Percentiles rank a stretch among this genome's conserved stretches.
Conservation (phyloP, 1,140 invertebrate species). For the Megalopta genalis region DNA sequence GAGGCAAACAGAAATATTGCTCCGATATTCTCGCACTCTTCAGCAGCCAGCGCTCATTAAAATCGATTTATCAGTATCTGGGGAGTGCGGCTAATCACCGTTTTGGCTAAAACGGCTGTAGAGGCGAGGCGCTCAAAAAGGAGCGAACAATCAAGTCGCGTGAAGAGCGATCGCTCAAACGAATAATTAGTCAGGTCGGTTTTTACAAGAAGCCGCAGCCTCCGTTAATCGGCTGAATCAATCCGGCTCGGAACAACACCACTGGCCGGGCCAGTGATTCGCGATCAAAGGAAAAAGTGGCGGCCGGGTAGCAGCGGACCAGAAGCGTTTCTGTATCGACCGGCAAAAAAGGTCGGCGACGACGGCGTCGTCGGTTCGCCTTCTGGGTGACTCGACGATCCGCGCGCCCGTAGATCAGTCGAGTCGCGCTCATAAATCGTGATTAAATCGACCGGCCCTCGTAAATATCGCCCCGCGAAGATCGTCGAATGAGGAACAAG, state of each 20-base stretch:
- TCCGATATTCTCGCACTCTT: too few relatives aligned
- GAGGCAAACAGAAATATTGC: too few relatives aligned
- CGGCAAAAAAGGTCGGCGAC: slow-evolving; percentile 36
- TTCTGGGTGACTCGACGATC: slow-evolving; percentile 48
- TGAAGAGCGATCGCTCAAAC: neutral
- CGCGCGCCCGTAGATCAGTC: slow-evolving; percentile 45
- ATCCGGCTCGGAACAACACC: neutral
- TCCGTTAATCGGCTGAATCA: slow-evolving; percentile 1
- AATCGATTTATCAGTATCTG: too few relatives aligned
- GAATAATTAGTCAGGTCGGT: neutral
- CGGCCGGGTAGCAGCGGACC: slow-evolving; percentile 1
- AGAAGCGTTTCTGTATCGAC: slow-evolving; percentile 20
- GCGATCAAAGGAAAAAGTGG: slow-evolving; percentile 50
- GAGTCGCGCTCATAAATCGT: slow-evolving; percentile 54
- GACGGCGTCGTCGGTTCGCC: slow-evolving; percentile 25
- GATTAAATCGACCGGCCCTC: slow-evolving; percentile 54
- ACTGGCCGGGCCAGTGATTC: neutral
- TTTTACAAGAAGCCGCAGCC: too few relatives aligned
- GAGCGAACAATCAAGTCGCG: neutral
- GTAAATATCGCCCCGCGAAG: slow-evolving; percentile 43
- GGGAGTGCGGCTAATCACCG: too few relatives aligned
- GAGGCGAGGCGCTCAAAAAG: neutral
- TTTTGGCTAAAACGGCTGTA: too few relatives aligned
- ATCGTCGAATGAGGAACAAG: neutral
- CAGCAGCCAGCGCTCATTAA: too few relatives aligned